Base-by-base conservation (phyloP, 2,888 invertebrate species). In the Electrophaes corylata region DNA sequence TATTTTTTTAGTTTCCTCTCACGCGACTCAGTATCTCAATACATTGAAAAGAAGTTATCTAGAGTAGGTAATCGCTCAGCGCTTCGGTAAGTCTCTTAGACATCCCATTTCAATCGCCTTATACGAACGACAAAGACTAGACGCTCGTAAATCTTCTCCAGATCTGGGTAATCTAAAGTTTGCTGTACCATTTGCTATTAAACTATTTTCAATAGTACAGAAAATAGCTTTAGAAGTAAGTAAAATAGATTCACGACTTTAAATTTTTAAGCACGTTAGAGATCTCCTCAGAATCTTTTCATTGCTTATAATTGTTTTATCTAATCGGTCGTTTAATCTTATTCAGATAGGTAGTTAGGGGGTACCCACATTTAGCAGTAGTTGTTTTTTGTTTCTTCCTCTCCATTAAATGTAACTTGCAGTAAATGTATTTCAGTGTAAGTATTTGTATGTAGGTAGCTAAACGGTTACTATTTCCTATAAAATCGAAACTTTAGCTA, bases 131-230 rank as follows among this genome's bases (percentile, higher is more conserved):
- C 65, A 65, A 62, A 50, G 43, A n/a, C n/a, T n/a, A n/a, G n/a
- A 64, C 48, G 53, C 66, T 70, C 68, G 68, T 71, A 69, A 70
- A 71, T 71, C 67, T 68, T 52, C 35, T 43, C 20, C 46, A 59
- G 60, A 65, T 67, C 57, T 45, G 41, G 57, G 56, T 66, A 60
- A 66, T 70, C 63, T 62, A 66, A 63, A 63, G 59, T 65, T 66
- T 65, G 57, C 43, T 60, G 56, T 53, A 51, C 50, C 41, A 56
- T 67, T 62, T 66, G 58, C 57, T 62, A 40, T 53, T 39, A 46
- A 40, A 45, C 39, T 31, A 14, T 53, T 53, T 29, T 40, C 39
- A 46, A 40, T 45, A 31, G 43, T 26, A 29, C 35, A 31, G 26
- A 31, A 49, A 41, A 12, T 23, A 20, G 23, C 14, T 26, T 20